Evolutionary conservation across 1,140 invertebrate species (phyloP).

Genomic region (Apis laboriosa): DNA sequence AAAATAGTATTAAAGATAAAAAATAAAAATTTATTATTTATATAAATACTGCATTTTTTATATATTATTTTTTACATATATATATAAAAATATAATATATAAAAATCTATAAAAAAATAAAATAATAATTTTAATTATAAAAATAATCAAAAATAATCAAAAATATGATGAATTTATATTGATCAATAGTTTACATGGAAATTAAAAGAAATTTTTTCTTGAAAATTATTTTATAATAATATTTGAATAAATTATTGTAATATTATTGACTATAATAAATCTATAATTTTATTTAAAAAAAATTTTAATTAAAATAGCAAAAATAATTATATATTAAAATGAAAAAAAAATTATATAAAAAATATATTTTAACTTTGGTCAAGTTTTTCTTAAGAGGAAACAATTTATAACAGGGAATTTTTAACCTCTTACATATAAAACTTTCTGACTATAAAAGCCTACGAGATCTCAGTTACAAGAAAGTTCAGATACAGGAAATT

Average conservation of each 20-base stretch:
- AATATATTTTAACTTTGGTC: background rate
- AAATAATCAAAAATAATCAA: no score
- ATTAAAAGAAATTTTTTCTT: no score
- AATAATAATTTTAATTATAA: no score
- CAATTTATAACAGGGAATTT: background rate
- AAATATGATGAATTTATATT: no score
- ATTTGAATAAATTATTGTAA: background rate
- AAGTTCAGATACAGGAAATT: slow-evolving; percentile 35
- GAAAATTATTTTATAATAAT: background rate
- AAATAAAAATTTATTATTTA: no score
- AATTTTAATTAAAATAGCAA: background rate
- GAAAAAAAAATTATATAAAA: background rate
- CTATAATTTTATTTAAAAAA: background rate
- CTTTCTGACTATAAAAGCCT: background rate
- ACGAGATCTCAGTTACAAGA: background rate
- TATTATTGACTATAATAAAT: background rate
- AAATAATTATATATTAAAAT: background rate
- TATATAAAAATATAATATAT: no score
- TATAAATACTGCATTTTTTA: no score
- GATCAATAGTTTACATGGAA: no score
- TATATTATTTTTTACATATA: no score
- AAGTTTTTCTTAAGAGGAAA: background rate
- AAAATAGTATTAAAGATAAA: no score
- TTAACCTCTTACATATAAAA: slow-evolving; percentile 7
- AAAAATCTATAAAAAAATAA: no score